These are phyloP conservation scores for Castor canadensis DNA, from an alignment of 2,113 vertebrate genomes.

Conservation along the genomic window DNA sequence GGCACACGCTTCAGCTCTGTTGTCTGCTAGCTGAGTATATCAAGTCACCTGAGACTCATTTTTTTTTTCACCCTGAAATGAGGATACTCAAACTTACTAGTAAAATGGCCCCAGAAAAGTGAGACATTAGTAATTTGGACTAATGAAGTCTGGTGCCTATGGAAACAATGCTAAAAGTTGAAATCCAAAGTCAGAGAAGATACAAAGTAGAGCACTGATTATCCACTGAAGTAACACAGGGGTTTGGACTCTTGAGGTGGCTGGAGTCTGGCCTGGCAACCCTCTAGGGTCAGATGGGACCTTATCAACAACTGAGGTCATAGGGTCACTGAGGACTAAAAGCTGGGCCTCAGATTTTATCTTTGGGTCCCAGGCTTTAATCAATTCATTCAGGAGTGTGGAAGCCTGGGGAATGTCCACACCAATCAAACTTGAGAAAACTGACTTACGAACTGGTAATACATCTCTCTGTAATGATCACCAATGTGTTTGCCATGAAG, in stretches of 20 bases:
- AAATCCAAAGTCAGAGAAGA: background rate
- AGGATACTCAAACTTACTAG: background rate
- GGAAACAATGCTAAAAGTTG: background rate
- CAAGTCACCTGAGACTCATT: background rate
- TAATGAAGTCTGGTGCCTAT: too few relatives aligned
- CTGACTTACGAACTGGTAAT: background rate
- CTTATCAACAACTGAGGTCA: background rate
- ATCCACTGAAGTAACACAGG: background rate
- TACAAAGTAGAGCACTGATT: background rate
- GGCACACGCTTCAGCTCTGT: too few relatives aligned
- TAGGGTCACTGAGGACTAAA: background rate
- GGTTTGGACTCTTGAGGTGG: too few relatives aligned
- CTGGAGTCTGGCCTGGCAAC: background rate
- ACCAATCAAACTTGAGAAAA: constrained; percentile 12
- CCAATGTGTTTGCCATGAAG: background rate
- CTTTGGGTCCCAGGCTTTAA: constrained; percentile 24
- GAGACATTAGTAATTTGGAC: too few relatives aligned
- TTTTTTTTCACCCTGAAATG: background rate
- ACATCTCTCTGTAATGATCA: background rate
- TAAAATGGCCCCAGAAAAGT: too few relatives aligned
- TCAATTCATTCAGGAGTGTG: background rate
- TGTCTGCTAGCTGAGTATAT: background rate
- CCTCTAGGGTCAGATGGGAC: background rate
- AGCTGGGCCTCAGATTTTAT: background rate
- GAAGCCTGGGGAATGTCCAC: background rate